phyloP scores from a whole-genome alignment of 2,888 invertebrate genomes.

The Amorpha juglandis region DNA sequence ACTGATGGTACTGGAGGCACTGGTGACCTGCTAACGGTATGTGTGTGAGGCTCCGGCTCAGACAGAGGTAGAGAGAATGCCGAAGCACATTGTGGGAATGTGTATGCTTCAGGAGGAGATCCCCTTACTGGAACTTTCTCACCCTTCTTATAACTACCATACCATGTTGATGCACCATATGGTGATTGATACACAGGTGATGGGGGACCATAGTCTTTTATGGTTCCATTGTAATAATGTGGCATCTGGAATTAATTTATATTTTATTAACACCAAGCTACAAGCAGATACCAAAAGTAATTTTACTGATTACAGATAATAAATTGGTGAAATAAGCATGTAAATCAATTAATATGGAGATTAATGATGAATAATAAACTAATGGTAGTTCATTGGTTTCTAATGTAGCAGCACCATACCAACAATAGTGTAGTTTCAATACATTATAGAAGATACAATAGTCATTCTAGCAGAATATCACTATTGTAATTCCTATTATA shows the following conservation, averaged over 20 bases:
- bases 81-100: conserved; percentile 74
- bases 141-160: conserved; percentile 58
- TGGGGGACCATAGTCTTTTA: conserved; percentile 69
- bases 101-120: conserved; percentile 57
- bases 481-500: no score
- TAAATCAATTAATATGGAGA: no score
- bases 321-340: no score
- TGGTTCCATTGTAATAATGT: conserved; percentile 65
- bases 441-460: no score
- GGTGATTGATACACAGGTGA: conserved; percentile 80
- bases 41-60: conserved; percentile 59
- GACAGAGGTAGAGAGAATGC: conserved; percentile 75
- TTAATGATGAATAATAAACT: no score
- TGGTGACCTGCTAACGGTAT: conserved; percentile 58
- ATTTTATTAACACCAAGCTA: no score
- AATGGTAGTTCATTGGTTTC: no score
- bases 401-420: no score
- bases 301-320: no score
- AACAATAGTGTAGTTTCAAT: no score
- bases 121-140: conserved; percentile 55
- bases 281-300: no score
- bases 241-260: conserved; percentile 63
- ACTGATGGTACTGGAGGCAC: conserved; percentile 65
- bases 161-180: conserved; percentile 72
- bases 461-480: no score